Percentiles rank a stretch among this genome's conserved stretches.
phyloP scores from a whole-genome alignment of 2,113 vertebrate genomes.

The Hippocampus abdominalis region DNA sequence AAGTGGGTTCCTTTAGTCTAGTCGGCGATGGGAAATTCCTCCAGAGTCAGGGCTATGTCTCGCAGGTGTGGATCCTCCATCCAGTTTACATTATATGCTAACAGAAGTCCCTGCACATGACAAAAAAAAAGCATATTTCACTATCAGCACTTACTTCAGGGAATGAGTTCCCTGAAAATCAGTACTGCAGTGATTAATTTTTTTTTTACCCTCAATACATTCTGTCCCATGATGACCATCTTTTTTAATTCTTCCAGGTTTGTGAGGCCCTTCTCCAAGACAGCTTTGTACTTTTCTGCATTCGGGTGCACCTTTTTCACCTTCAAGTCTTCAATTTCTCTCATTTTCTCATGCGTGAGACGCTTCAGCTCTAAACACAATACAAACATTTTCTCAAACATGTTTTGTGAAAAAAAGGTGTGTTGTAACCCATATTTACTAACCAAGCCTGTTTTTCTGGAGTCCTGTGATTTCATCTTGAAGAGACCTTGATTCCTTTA shows the following conservation, averaged over 20 bases:
- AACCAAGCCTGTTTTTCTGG: constrained; percentile 72
- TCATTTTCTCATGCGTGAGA: constrained; percentile 65
- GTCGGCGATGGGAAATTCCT: constrained; percentile 63
- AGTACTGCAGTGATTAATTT: neutral
- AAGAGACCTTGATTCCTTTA: constrained; percentile 65
- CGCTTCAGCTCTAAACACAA: constrained; percentile 58
- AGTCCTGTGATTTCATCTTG: constrained; percentile 68
- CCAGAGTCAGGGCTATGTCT: constrained; percentile 68
- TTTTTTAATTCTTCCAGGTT: constrained; percentile 71
- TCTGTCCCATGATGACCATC: constrained; percentile 67
- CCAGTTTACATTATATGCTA: constrained; percentile 74
- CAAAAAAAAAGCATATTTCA: neutral
- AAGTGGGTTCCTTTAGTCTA: constrained; percentile 41
- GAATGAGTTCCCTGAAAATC: neutral
- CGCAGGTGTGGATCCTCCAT: constrained; percentile 69
- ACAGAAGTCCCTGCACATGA: constrained; percentile 64
- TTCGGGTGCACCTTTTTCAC: constrained; percentile 60
- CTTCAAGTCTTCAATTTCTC: constrained; percentile 61
- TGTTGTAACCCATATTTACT: neutral
- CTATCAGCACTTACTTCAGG: too few species aligned
- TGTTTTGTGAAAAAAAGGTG: neutral
- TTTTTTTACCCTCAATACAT: constrained; percentile 68
- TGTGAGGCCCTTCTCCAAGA: constrained; percentile 57
- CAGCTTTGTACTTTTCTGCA: constrained; percentile 57
- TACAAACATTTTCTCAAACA: neutral